A percentile compares a stretch with the other conserved stretches of the same genome.
These are phyloP conservation scores for Pseudochromis fuscus DNA, from an alignment of 2,797 vertebrate species.

Conservation along the genomic window DNA sequence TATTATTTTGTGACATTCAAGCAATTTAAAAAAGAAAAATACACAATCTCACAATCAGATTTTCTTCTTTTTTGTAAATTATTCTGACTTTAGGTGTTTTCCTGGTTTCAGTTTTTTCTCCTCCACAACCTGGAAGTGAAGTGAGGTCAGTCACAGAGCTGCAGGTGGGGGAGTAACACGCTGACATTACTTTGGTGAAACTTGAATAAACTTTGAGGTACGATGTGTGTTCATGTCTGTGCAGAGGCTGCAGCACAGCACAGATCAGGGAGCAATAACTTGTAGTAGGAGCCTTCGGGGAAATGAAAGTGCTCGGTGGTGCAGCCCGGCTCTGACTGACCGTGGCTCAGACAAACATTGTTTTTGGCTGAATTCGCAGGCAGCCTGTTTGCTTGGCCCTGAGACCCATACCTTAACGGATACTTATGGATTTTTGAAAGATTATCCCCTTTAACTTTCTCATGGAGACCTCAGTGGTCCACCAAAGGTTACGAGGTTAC, in stretches of 20 bases:
- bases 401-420: slow-evolving; percentile 21
- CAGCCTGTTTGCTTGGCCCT: slow-evolving; percentile 14
- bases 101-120: not conserved
- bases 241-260: slow-evolving; percentile 28
- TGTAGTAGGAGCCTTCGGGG: slow-evolving; percentile 36
- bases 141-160: not conserved
- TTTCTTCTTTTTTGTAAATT: not conserved
- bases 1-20: too few relatives aligned
- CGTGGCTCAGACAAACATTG: slow-evolving; percentile 59
- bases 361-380: slow-evolving; percentile 55
- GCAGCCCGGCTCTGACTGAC: slow-evolving; percentile 26
- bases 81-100: not conserved
- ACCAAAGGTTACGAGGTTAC: not conserved
- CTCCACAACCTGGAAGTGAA: not conserved
- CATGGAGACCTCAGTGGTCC: slow-evolving; percentile 22
- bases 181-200: not conserved
- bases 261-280: slow-evolving; percentile 61
- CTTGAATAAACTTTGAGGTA: not conserved
- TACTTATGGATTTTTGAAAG: slow-evolving; percentile 39
- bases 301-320: slow-evolving; percentile 63
- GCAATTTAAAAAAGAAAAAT: too few relatives aligned
- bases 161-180: too few relatives aligned
- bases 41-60: too few relatives aligned
- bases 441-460: slow-evolving; percentile 49
- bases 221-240: not conserved